phyloP scores from a whole-genome alignment of 2,113 vertebrate species.

The Osmerus mordax region DNA sequence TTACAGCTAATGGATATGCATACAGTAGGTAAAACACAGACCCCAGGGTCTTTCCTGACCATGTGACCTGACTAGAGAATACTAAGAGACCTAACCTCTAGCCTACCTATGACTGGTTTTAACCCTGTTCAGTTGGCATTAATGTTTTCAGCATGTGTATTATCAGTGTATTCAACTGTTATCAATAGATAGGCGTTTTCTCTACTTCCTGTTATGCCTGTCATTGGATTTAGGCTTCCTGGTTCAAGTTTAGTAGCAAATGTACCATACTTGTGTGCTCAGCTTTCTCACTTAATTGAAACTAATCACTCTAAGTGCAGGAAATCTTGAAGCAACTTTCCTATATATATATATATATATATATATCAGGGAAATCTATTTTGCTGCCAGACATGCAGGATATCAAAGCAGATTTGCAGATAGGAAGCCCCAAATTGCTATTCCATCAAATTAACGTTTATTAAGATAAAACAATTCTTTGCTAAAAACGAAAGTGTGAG shows the following conservation, averaged over 20 bases:
- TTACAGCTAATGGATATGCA: conserved; percentile 32
- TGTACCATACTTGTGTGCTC: conserved; percentile 20
- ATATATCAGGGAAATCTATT: conserved; percentile 43
- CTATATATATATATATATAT: background rate
- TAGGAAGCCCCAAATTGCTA: conserved; percentile 55
- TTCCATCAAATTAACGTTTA: conserved; percentile 69
- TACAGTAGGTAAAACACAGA: background rate
- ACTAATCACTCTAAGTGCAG: conserved; percentile 25
- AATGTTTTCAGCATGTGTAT: no score
- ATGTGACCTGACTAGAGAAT: no score
- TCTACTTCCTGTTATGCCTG: no score
- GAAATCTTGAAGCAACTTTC: conserved; percentile 25
- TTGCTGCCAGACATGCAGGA: conserved; percentile 53
- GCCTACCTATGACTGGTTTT: no score
- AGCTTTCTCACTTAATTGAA: conserved; percentile 24
- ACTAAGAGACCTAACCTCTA: no score
- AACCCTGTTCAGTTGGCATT: no score
- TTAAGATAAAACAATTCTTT: conserved; percentile 67
- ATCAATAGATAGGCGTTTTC: no score
- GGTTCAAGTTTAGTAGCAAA: background rate
- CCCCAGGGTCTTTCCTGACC: no score
- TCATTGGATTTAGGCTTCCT: background rate
- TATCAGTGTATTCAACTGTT: no score
- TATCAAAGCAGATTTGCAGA: conserved; percentile 65
- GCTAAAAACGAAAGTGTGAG: conserved; percentile 49